Evolutionary conservation across 2,888 invertebrate genomes (phyloP), one percentile per base, ranked within the genome.

Genomic region (Laspeyria flexula): DNA sequence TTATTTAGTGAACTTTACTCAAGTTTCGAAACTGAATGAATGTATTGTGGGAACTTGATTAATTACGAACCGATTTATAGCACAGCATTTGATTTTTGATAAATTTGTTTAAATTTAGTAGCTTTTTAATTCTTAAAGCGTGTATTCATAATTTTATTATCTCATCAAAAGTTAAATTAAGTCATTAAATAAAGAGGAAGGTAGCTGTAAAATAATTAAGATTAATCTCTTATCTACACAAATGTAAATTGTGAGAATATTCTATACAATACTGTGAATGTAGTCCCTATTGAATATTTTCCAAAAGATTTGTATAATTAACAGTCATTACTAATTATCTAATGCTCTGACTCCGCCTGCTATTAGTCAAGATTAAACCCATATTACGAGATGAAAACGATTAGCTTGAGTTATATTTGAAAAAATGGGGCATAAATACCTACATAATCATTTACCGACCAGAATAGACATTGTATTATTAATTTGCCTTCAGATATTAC

Each of bases 1-100:
- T 74, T 73, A 76, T 75, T 66, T 65, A 73, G 64, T 71, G 50
- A 78, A 77, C 69, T 79, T 75, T 59, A 46, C 43, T 61, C 4
- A 60, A 70, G 59, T 74, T 78, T 45, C 52, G 45, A 46, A 63
- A 65, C 65, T 72, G 55, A 66, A 71, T 63, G 50, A 71, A 68
- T 69, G 62, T 70, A 60, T 71, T 61, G 54, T 56, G 40, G 41
- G 30, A 54, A 59, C 55, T 46, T 62, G 31, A 64, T 64, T 31
- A 60, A 56, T 67, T 49, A 60, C 42, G 42, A 23, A 59, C 45
- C 40, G 31, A 60, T 60, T 40, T 33, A 18, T 43, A 13, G 45
- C 16, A 39, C 41, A 25, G 33, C 13, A 38, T 30, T 43, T 40
- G 25, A 43, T 34, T 35, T 11, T 48, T 38, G n/a, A 31, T 6